Evolutionary conservation across 2,888 invertebrate genomes (phyloP), one percentile per base, ranked within the genome.

Genomic region (Oscheius onirici): DNA sequence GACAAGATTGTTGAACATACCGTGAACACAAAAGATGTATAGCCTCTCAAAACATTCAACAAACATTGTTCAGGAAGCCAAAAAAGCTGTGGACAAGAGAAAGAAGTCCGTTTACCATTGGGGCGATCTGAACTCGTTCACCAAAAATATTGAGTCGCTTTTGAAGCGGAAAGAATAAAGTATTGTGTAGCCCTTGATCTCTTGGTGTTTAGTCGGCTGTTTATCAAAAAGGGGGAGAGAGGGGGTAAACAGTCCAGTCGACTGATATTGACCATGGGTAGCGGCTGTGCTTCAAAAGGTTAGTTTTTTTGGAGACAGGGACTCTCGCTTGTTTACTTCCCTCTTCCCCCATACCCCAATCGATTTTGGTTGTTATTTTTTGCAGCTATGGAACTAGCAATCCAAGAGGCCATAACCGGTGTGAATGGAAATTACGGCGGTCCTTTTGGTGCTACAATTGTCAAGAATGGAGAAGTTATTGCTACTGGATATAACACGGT

Each of bases 391-490:
- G 69, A 79, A 24, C 13, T 60, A 1, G 84, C 84, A 0, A 71
- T 84, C 34, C 73, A 77, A 26, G 84, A 84, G 71, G 84, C 82
- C 3, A 75, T 76, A 43, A 72, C 72, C 17, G 84, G 83, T 20
- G 76, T 84, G 22, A 44, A 41, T 2, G 28, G 17, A 15, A 81
- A 81, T 11, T 74, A 83, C 49, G 82, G 84, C 10, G 84, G 84
- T 0, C 85, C 85, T 15, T 85, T 85, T 71, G 85, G 85, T 40
- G 84, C 84, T 10, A 80, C 83, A 2, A 75, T 85, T 17, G 85
- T 85, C 46, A 79, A 77, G 67, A 75, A 83, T 57, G 84, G 83
- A 41, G 57, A 81, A 69, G 73, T 84, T 26, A 71, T 84, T 34
- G 83, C 81, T 0, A 55, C 40, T 0, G 84, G 82, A 15, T 82